A percentile compares a stretch with the other conserved stretches of the same genome.
Conservation (phyloP, 1,140 invertebrate species). For the Harlomillsia oculata region DNA sequence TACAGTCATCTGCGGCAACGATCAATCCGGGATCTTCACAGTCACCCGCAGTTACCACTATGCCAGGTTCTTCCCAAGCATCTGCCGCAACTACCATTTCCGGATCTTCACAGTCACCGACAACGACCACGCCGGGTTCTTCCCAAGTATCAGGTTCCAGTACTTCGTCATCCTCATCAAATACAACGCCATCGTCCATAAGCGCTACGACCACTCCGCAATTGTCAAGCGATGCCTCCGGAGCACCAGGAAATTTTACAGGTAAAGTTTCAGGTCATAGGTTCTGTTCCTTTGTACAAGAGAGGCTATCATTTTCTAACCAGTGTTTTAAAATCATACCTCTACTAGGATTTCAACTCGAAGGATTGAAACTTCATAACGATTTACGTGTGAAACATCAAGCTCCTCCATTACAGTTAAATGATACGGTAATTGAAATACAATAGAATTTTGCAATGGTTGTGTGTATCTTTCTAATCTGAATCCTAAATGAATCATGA, state of each 20-base stretch:
- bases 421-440: slow-evolving; percentile 15
- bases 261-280: too few species aligned
- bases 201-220: not conserved
- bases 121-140: too few species aligned
- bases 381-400: slow-evolving; percentile 9
- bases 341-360: slow-evolving; percentile 8
- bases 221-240: not conserved
- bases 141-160: too few species aligned
- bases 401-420: slow-evolving; percentile 9
- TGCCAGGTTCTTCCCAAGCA: too few species aligned
- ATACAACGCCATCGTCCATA: not conserved
- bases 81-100: too few species aligned
- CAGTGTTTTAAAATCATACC: not conserved
- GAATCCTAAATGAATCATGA: not conserved
- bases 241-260: not conserved
- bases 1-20: too few species aligned
- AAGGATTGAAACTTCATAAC: slow-evolving; percentile 10
- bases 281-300: not conserved
- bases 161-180: not conserved
- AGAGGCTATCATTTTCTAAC: not conserved
- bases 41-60: too few species aligned
- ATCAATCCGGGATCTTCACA: too few species aligned
- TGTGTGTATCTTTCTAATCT: not conserved
- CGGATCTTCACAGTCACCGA: too few species aligned
- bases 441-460: not conserved